Conservation (phyloP, 2,113 vertebrate species). For the Rhinoptilus africanus region DNA sequence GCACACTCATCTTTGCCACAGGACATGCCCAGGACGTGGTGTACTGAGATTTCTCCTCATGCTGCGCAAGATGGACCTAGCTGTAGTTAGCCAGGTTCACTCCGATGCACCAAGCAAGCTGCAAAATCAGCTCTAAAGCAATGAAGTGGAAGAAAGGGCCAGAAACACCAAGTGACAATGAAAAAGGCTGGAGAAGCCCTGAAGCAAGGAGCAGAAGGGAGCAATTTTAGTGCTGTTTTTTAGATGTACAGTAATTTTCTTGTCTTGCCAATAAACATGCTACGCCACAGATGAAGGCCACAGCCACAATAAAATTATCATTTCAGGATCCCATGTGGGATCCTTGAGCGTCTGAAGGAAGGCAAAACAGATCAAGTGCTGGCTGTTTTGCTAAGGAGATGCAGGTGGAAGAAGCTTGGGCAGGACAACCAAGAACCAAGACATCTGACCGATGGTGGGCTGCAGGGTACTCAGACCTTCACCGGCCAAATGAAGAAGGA, state of each 20-base stretch:
- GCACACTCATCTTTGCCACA: neutral
- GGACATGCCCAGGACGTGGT: neutral
- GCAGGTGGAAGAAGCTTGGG: neutral
- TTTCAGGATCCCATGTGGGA: neutral
- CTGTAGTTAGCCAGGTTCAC: neutral
- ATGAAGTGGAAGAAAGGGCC: neutral
- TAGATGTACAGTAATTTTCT: neutral
- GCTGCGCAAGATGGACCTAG: neutral
- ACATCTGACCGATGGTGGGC: rapidly evolving
- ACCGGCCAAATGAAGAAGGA: neutral
- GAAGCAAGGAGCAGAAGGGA: neutral
- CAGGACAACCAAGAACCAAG: neutral
- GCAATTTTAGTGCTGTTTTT: neutral
- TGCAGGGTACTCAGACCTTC: neutral
- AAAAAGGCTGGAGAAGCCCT: neutral
- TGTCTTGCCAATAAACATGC: neutral
- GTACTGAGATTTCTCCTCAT: neutral
- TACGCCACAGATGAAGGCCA: neutral
- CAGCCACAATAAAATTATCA: neutral
- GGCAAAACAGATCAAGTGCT: neutral
- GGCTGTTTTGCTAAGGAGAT: neutral
- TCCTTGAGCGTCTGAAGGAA: neutral
- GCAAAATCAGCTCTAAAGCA: neutral
- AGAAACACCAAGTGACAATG: rapidly evolving
- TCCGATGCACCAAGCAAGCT: neutral